A percentile compares a stretch with the other conserved stretches of the same genome.
phyloP scores from a whole-genome alignment of 2,797 vertebrate genomes.

The Onychomys arenicola region DNA sequence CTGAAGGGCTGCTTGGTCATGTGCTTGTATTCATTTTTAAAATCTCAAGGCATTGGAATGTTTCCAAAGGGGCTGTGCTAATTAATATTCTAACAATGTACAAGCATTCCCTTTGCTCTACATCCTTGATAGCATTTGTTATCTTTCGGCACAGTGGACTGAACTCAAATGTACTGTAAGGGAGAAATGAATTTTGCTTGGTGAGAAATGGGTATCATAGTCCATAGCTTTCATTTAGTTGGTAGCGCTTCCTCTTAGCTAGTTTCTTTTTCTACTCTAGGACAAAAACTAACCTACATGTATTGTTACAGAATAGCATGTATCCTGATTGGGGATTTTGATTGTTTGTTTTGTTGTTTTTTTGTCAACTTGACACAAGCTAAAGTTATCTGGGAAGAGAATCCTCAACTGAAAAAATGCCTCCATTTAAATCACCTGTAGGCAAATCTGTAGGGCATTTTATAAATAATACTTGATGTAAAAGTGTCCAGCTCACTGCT shows the following conservation, averaged over 20 bases:
- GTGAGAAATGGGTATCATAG: neutral
- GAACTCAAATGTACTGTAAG: slow-evolving; percentile 1
- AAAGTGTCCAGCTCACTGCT: neutral
- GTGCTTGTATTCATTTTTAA: neutral
- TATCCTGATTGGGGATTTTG: neutral
- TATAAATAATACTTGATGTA: neutral
- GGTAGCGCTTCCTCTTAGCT: neutral
- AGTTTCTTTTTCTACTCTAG: neutral
- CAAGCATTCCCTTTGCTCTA: neutral
- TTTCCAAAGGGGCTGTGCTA: neutral
- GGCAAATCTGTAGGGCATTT: neutral
- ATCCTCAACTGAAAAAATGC: neutral
- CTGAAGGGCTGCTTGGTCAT: neutral
- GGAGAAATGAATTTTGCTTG: slow-evolving; percentile 17
- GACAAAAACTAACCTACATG: neutral
- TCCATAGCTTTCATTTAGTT: neutral
- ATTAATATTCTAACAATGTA: neutral
- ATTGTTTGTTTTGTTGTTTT: neutral
- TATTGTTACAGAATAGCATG: neutral
- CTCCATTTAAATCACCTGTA: neutral
- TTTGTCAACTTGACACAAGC: neutral
- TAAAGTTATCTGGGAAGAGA: neutral
- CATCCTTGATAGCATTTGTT: neutral
- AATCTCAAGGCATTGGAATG: neutral
- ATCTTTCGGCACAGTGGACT: neutral